Base-by-base conservation (phyloP, 2,113 vertebrate species). In the Arvicanthis niloticus region DNA sequence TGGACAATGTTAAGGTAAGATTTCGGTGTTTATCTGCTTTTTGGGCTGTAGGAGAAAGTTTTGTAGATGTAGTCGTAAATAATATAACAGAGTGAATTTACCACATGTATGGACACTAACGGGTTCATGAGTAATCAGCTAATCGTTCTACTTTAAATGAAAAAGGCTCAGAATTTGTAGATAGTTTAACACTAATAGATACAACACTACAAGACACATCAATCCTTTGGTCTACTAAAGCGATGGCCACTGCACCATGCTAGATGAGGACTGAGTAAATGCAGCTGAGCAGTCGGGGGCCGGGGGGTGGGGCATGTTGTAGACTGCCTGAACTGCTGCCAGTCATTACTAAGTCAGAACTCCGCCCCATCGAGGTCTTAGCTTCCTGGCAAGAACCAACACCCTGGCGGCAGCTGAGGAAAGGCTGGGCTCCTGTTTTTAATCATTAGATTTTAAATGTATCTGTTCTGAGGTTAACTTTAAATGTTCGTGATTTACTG, bases 401-500 rank as follows among this genome's bases (percentile, higher is more conserved):
- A 75, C 4, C 9, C 24, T 75, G 72, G 72, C 21, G 0, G n/a
- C n/a, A 75, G 72, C n/a, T 12, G n/a, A 75, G 21, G 72, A 75
- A 75, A 24, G 10, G 72, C 72, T 22, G n/a, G 58, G 21, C 11
- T 21, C 26, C 31, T 78, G 70, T 31, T 85, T 88, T 88, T 51
- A 94, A 82, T 89, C 5, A 85, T 84, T 92, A 40, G 34, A 76
- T 80, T 85, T 94, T 88, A 90, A 92, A 37, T 77, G 53, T 17
- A 58, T 96, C 26, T 76, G 16, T 88, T 31, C 72, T 85, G 21
- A 7, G 26, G 56, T 92, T 40, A 48, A 62, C 21, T 65, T 11
- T 89, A 94, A 97, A 21, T 85, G 31, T 67, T 91, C 12, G 19
- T 81, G 76, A 88, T 76, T 85, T 88, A 91, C 75, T 91, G 62